Evolutionary conservation across 2,113 vertebrate genomes (phyloP).

Genomic region (Tupaia chinensis): DNA sequence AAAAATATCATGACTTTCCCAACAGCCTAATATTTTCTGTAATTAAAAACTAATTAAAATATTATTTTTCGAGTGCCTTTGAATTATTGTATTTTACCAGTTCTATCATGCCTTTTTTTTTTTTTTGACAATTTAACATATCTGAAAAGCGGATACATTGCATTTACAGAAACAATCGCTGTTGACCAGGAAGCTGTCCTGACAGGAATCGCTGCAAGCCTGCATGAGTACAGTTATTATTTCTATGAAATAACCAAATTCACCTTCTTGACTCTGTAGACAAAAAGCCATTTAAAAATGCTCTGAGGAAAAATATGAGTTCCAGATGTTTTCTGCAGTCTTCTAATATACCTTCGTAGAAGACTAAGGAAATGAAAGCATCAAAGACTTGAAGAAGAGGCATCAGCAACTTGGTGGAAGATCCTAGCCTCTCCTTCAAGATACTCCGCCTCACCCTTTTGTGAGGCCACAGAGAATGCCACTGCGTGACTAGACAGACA

Average conservation of each 20-base stretch:
- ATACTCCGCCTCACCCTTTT: not conserved
- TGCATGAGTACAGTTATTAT: not conserved
- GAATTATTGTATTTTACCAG: not conserved
- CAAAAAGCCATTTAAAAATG: not conserved
- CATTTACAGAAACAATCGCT: not conserved
- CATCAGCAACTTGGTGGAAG: not conserved
- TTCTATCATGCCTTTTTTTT: not conserved
- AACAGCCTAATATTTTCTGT: not conserved
- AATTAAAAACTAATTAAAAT: constrained; percentile 52
- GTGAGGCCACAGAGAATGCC: not conserved
- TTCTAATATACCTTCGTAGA: not conserved
- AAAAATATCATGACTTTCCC: too few species aligned
- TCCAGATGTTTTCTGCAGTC: not conserved
- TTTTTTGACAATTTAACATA: not conserved
- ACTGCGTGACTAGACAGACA: not conserved
- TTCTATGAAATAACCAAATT: not conserved
- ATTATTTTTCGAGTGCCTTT: constrained; percentile 7
- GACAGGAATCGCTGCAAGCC: not conserved
- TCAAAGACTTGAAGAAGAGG: not conserved
- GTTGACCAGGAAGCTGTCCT: not conserved
- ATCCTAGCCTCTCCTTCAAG: not conserved
- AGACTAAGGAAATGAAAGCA: constrained; percentile 26
- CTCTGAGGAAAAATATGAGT: not conserved
- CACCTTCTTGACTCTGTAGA: not conserved
- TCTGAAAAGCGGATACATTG: not conserved